phyloP scores from a whole-genome alignment of 2,113 vertebrate species.

The Perca fluviatilis region DNA sequence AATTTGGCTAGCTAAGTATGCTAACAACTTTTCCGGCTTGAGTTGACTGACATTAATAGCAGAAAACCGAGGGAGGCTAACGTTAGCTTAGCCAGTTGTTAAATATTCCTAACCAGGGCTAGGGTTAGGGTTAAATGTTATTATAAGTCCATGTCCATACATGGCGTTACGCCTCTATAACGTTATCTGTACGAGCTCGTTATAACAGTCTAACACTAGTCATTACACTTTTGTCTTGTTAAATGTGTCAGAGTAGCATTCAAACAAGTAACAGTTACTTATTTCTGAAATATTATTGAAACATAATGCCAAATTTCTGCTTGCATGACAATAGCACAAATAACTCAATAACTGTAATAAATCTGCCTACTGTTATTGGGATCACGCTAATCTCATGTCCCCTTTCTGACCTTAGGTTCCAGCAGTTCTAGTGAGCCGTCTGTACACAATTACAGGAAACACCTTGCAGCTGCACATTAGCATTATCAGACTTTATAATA shows the following conservation, averaged over 20 bases:
- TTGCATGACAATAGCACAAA: not conserved
- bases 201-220: not conserved
- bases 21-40: not conserved
- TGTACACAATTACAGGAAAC: not conserved
- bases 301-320: not conserved
- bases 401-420: not conserved
- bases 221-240: not conserved
- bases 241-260: not conserved
- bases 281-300: not conserved
- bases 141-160: not conserved
- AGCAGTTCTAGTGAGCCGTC: not conserved
- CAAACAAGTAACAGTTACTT: not conserved
- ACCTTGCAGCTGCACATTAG: not conserved
- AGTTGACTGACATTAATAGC: not conserved
- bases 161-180: fast-evolving
- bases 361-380: too few relatives aligned
- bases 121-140: not conserved
- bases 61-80: slow-evolving; percentile 51
- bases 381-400: not conserved
- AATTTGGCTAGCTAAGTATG: fast-evolving
- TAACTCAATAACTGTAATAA: not conserved
- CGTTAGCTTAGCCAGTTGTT: slow-evolving; percentile 63
- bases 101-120: slow-evolving; percentile 7
- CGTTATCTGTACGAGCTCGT: not conserved
- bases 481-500: not conserved